phyloP scores from a whole-genome alignment of 2,797 vertebrate genomes.

The Acestrorhynchus altus region DNA sequence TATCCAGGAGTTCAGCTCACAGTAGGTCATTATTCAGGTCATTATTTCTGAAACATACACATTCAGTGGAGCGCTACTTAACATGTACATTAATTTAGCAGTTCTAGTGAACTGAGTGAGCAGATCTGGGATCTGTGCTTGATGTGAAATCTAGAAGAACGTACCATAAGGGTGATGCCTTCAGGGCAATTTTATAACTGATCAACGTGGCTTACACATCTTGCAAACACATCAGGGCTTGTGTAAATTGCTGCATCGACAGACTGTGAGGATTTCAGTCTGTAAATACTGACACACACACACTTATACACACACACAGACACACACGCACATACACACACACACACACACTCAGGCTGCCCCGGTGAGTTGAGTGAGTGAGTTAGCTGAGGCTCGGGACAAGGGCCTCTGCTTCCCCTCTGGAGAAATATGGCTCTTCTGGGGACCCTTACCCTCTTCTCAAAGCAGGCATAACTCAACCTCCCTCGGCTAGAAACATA shows the following conservation, averaged over 20 bases:
- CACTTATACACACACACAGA: slow-evolving; percentile 31
- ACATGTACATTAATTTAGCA: slow-evolving; percentile 14
- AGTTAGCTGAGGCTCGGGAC: slow-evolving; percentile 68
- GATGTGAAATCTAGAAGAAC: neutral
- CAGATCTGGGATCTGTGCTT: neutral
- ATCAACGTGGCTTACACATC: slow-evolving; percentile 67
- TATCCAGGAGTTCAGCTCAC: neutral
- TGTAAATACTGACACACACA: slow-evolving; percentile 36
- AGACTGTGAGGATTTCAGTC: slow-evolving; percentile 34
- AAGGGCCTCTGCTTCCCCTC: slow-evolving; percentile 71
- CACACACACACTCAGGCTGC: slow-evolving; percentile 45
- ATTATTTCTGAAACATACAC: neutral
- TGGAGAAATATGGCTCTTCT: slow-evolving; percentile 74
- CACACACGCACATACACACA: slow-evolving; percentile 50
- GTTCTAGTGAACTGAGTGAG: neutral
- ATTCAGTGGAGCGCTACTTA: neutral
- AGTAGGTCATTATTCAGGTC: no score
- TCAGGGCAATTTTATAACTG: slow-evolving; percentile 54
- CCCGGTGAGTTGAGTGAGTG: slow-evolving; percentile 53
- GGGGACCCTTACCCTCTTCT: slow-evolving; percentile 77
- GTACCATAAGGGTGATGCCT: slow-evolving; percentile 56
- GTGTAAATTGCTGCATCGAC: slow-evolving; percentile 50
- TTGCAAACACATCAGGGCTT: slow-evolving; percentile 76
- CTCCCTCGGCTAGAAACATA: slow-evolving; percentile 70
- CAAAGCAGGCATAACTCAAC: slow-evolving; percentile 78